Percentiles rank a stretch among this genome's conserved stretches.
Conservation (phyloP, 2,888 invertebrate genomes). For the Tachina lurida region DNA sequence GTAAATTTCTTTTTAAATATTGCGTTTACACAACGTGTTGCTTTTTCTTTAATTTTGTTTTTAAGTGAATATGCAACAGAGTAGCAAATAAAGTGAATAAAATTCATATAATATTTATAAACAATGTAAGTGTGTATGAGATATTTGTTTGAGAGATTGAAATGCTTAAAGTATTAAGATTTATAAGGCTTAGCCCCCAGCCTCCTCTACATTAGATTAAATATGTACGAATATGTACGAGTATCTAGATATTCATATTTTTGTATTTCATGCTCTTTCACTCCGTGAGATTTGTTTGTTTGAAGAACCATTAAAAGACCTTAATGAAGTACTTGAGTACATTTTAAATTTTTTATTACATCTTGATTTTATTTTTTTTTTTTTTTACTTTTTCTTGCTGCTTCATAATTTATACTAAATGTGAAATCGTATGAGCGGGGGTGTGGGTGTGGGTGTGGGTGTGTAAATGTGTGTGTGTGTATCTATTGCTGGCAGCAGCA, state of each 20-base stretch:
- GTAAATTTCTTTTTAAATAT: conserved; percentile 16
- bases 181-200: conserved; percentile 45
- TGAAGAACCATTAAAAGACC: conserved; percentile 70
- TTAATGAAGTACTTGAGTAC: conserved; percentile 70
- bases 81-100: conserved; percentile 14
- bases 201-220: neutral
- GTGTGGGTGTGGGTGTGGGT: conserved; percentile 4
- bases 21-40: conserved; percentile 4
- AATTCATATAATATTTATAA: conserved; percentile 36
- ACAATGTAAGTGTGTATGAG: conserved; percentile 12
- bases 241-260: conserved; percentile 16
- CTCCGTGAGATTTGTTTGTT: conserved; percentile 53
- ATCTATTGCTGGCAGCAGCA: conserved; percentile 26
- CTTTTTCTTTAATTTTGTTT: neutral
- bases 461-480: neutral
- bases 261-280: conserved; percentile 12
- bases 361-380: conserved; percentile 28
- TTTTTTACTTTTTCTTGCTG: neutral
- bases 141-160: conserved; percentile 17
- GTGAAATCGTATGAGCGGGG: neutral
- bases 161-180: conserved; percentile 58
- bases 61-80: neutral
- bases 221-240: neutral
- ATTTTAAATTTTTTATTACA: conserved; percentile 56
- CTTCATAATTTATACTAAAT: conserved; percentile 62